Base-by-base conservation (phyloP, 2,888 invertebrate species). In the Acrocyrtus sp. region DNA sequence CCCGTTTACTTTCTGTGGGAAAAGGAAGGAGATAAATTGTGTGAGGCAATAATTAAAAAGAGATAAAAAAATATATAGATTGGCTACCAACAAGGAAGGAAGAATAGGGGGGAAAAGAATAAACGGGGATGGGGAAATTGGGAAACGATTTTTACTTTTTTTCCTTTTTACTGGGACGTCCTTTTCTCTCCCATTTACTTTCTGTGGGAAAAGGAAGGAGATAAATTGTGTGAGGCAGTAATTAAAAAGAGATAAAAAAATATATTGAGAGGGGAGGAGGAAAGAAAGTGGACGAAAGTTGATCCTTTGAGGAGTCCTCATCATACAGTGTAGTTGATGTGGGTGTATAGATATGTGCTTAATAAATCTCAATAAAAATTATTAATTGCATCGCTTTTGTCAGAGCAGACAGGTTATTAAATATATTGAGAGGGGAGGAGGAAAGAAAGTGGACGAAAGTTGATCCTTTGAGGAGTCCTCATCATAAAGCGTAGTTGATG, bases 351-450 rank as follows among this genome's bases (percentile, higher is more conserved):
- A n/a, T n/a, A n/a, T n/a, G n/a, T n/a, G n/a, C n/a, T n/a, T n/a
- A n/a, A n/a, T n/a, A n/a, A n/a, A n/a, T n/a, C n/a, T n/a, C 34
- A 34, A 34, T 34, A 34, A 34, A 54, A 47, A 61, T 61, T 61
- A 61, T 56, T 65, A 57, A 67, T 67, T 67, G 67, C 67, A 67
- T 67, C 67, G 67, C 56, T 66, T 27, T 47, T 67, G 58, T 67
- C 48, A 43, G 10, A 29, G 34, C 12, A 43, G 21, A 65, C 27
- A 57, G 39, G 48, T n/a, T 22, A 39, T 41, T 39, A 41, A 27
- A 12, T 6, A 50, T 10, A 39, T 3, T 3, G 54, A 54, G 39
- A 54, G 10, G 21, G 54, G 19, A 57, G 3, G 41, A 15, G n/a
- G 17, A 57, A 19, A 21, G 54, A 34, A 34, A 34, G 34, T 34